Conservation (phyloP, 2,113 vertebrate species). For the Panthera tigris region DNA sequence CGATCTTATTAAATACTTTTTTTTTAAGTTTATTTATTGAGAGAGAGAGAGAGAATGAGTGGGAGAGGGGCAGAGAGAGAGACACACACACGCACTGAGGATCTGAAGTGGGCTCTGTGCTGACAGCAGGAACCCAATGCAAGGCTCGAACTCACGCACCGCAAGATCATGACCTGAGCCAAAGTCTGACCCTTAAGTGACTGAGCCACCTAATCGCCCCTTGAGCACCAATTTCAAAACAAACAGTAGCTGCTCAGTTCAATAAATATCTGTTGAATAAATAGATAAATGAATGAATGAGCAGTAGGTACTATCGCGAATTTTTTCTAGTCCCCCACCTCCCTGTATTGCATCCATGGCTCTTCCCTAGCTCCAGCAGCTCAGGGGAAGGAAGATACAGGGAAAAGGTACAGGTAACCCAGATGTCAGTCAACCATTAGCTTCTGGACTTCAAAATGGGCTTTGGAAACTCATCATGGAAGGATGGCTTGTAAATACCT, state of each 20-base stretch:
- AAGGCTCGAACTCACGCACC: no score
- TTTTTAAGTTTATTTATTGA: no score
- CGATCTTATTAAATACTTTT: neutral
- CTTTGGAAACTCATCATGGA: constrained; percentile 7
- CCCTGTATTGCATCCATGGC: neutral
- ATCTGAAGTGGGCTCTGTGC: no score
- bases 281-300: neutral
- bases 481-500: neutral
- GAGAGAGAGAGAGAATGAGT: no score
- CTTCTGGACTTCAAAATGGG: constrained; percentile 21
- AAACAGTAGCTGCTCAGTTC: neutral
- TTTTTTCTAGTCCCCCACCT: neutral
- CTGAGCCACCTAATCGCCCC: no score
- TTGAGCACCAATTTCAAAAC: neutral
- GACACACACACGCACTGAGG: no score
- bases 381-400: neutral
- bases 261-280: neutral
- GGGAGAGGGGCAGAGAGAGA: no score
- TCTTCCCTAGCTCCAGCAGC: neutral
- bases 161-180: no score
- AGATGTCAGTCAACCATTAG: constrained; percentile 21
- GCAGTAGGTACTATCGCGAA: neutral
- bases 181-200: no score
- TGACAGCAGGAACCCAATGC: no score
- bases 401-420: neutral